These are phyloP conservation scores for Pygoscelis antarcticus DNA, from an alignment of 2,113 vertebrate species.

Conservation along the genomic window DNA sequence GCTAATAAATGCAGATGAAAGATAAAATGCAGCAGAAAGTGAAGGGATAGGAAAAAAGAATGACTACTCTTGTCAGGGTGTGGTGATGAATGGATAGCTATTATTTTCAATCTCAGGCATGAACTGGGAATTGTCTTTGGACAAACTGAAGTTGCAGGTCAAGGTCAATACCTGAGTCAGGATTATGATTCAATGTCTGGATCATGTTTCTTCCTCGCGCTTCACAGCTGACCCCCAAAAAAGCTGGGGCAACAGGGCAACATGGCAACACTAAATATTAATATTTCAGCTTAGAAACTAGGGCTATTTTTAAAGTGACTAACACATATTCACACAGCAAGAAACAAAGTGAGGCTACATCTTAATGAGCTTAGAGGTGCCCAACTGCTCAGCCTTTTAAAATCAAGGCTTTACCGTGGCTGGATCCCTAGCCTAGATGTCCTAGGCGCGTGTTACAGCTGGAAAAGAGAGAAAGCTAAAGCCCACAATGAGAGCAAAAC, in stretches of 20 bases:
- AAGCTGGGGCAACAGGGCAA: background rate
- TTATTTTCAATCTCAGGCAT: conserved; percentile 15
- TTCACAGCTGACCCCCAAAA: background rate
- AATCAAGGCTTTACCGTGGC: background rate
- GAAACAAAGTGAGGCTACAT: background rate
- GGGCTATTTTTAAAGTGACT: background rate
- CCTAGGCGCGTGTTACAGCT: background rate
- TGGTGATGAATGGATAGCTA: conserved; percentile 33
- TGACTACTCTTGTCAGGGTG: conserved; percentile 3
- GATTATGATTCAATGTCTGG: background rate
- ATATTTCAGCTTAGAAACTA: background rate
- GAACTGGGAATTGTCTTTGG: background rate
- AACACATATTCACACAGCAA: background rate
- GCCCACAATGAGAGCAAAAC: background rate
- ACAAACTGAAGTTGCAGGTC: conserved; percentile 9
- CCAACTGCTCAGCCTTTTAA: background rate
- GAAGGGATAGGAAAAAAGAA: conserved; percentile 24
- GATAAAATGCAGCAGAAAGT: conserved; percentile 47
- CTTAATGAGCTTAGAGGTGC: background rate
- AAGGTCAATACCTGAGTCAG: conserved; percentile 21
- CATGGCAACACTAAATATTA: background rate
- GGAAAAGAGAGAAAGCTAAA: background rate
- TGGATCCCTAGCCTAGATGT: background rate
- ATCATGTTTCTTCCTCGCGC: background rate
- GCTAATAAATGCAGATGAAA: conserved; percentile 61